Conservation (phyloP, 2,113 vertebrate species). For the Probosciger aterrimus region DNA sequence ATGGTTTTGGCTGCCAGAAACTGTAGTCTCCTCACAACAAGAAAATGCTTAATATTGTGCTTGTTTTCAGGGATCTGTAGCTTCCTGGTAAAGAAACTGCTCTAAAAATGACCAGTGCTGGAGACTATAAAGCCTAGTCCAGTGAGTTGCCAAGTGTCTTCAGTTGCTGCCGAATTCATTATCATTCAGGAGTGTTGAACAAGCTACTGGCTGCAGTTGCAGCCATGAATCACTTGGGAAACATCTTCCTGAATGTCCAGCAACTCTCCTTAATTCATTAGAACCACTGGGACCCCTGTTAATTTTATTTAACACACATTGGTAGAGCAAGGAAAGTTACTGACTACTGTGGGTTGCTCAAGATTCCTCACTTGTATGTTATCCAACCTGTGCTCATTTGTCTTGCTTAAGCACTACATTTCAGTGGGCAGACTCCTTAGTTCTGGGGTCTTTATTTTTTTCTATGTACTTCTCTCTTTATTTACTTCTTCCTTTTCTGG, state of each 20-base stretch:
- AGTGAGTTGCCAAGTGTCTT: neutral
- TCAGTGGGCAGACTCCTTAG: neutral
- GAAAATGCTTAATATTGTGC: neutral
- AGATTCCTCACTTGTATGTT: neutral
- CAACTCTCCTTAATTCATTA: neutral
- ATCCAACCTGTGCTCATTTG: neutral
- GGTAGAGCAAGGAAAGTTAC: neutral
- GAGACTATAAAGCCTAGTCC: neutral
- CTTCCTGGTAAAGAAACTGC: neutral
- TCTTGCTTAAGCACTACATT: neutral
- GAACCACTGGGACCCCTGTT: neutral
- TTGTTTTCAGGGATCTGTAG: neutral
- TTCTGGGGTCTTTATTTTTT: neutral
- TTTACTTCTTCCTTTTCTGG: neutral
- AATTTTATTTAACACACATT: neutral
- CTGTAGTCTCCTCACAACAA: neutral
- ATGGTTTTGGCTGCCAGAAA: neutral
- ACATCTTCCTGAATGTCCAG: neutral
- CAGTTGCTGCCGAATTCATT: neutral
- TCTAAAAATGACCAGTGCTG: neutral
- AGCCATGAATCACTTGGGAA: neutral
- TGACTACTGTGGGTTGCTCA: neutral
- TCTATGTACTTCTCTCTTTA: neutral
- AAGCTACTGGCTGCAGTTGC: neutral
- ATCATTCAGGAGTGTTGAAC: neutral